Evolutionary conservation across 2,888 invertebrate genomes (phyloP), one percentile per base, ranked within the genome.

Genomic region (Heteromyza rotundicornis): DNA sequence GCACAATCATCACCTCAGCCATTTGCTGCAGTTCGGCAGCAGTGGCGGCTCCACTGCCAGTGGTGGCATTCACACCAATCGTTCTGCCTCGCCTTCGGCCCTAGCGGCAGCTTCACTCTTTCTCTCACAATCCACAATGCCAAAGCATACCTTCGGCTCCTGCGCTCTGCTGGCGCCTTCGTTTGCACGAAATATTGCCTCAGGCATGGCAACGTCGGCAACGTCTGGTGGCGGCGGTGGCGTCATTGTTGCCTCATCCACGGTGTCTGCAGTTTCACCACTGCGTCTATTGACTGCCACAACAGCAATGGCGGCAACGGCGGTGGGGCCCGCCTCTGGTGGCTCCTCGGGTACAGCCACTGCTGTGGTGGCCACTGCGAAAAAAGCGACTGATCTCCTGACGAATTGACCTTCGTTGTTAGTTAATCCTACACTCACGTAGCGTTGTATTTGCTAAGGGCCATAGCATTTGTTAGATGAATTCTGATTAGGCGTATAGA

Each of bases 111-210:
- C 68, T 7, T 59, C 73, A n/a, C 54, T 74, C 55, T 75, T 75
- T 64, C 68, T 75, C 2, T 70, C 74, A 16, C 64, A 68, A 2
- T 67, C 70, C 56, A 66, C 70, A 55, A 77, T 74, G 70, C 76
- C 78, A 40, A 80, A 78, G 63, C 82, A 82, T 64, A 82, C 82
- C 2, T 82, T 82, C 58, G 82, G 82, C 35, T 80, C 82, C 16
- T 82, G 82, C 60, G 80, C 81, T 1, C 64, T 82, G 20, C 63
- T 78, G 51, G 75, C 81, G 52, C 79, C 78, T 27, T 76, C 81
- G n/a, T 78, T 74, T 64, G 68, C 73, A 8, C 70, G 72, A 20
- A 68, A 64, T 57, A 53, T 71, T 23, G 50, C 72, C 65, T 1
- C 70, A 65, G 5, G 65, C 64, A 32, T 68, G 54, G 2, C 59